Conservation (phyloP, 2,113 vertebrate species). For the Notechis scutatus region DNA sequence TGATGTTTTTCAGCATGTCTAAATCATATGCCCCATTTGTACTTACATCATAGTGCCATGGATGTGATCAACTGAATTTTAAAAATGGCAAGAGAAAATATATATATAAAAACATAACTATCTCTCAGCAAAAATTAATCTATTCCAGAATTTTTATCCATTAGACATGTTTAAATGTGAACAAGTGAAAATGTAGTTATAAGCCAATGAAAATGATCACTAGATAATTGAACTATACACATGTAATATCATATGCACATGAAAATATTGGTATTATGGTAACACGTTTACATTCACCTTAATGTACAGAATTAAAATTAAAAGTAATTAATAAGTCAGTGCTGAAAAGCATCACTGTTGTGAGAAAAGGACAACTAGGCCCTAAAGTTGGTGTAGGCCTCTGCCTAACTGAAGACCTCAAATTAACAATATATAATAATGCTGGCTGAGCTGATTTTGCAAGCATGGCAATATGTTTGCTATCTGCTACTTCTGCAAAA, state of each 20-base stretch:
- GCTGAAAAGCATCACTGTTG: not conserved
- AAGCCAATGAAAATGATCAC: not conserved
- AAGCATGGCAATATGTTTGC: too few relatives aligned
- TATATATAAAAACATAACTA: not conserved
- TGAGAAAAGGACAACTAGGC: too few relatives aligned
- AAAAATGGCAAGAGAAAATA: not conserved
- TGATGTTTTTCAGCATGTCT: not conserved
- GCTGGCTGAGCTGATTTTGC: too few relatives aligned
- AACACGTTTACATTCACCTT: not conserved
- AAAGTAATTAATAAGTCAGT: conserved; percentile 9
- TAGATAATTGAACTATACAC: not conserved
- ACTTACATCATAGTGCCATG: not conserved
- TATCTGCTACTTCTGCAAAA: too few relatives aligned
- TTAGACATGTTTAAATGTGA: not conserved
- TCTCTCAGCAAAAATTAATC: not conserved
- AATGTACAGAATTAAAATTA: not conserved
- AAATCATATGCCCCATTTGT: not conserved
- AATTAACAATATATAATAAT: too few relatives aligned
- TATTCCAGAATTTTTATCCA: not conserved
- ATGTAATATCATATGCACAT: not conserved
- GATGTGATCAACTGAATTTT: not conserved
- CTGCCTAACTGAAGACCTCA: too few relatives aligned
- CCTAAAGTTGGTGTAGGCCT: too few relatives aligned
- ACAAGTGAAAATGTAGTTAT: not conserved
- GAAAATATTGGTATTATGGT: not conserved